phyloP scores from a whole-genome alignment of 2,888 invertebrate species.

The Scaptomyza cyrtandrae region DNA sequence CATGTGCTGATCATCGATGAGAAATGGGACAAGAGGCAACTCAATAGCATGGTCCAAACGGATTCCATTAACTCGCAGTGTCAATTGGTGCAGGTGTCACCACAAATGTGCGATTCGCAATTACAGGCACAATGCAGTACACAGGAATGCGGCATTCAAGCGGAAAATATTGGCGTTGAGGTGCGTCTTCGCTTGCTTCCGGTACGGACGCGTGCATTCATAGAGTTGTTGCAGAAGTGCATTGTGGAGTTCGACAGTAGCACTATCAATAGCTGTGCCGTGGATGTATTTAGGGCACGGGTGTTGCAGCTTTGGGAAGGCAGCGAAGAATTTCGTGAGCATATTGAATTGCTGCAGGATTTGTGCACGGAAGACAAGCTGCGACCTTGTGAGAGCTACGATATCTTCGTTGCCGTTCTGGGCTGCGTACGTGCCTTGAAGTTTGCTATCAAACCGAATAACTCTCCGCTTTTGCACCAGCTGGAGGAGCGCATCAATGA shows the following conservation, averaged over 20 bases:
- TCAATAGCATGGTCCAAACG: slow-evolving; percentile 58
- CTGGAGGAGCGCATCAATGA: slow-evolving; percentile 78
- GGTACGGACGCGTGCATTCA: slow-evolving; percentile 53
- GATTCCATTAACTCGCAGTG: slow-evolving; percentile 16
- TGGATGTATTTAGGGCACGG: slow-evolving; percentile 45
- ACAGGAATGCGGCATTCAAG: slow-evolving; percentile 63
- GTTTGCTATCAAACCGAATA: slow-evolving; percentile 68
- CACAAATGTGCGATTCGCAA: slow-evolving; percentile 43
- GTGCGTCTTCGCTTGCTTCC: slow-evolving; percentile 61
- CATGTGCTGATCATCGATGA: slow-evolving; percentile 24
- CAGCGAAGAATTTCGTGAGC: slow-evolving; percentile 71
- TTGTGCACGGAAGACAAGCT: slow-evolving; percentile 41
- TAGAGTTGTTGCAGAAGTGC: slow-evolving; percentile 55
- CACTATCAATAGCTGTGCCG: slow-evolving; percentile 11
- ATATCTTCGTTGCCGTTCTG: slow-evolving; percentile 76
- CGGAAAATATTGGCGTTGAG: slow-evolving; percentile 65
- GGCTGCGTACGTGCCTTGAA: slow-evolving; percentile 70
- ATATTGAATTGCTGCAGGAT: slow-evolving; percentile 68
- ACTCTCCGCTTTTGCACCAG: slow-evolving; percentile 68
- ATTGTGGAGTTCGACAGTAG: slow-evolving; percentile 6
- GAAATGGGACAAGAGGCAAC: slow-evolving; percentile 21
- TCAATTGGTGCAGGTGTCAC: slow-evolving; percentile 36
- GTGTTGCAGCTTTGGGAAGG: slow-evolving; percentile 67
- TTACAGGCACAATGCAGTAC: slow-evolving; percentile 37
- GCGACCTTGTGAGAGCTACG: slow-evolving; percentile 57